Evolutionary conservation across 2,113 vertebrate species (phyloP).

Genomic region (Tursiops truncatus): DNA sequence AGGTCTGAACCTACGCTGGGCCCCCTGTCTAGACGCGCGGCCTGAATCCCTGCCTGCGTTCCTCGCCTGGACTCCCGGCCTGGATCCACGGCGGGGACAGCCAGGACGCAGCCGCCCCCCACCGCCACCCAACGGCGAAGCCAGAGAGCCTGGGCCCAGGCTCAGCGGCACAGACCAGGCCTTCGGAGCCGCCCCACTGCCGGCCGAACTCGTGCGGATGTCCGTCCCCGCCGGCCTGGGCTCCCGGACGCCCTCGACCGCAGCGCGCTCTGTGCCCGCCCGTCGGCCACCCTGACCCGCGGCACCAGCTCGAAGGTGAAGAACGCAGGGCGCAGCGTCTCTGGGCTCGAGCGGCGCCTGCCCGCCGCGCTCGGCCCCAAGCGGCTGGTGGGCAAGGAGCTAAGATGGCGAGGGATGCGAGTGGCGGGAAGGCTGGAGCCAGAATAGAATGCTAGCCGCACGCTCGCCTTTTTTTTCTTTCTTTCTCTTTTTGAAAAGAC

Average conservation of each 20-base stretch:
- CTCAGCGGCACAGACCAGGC: background rate
- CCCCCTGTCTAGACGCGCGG: background rate
- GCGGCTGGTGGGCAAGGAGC: background rate
- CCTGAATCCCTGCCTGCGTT: background rate
- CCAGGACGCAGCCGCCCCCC: background rate
- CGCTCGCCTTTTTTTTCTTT: background rate
- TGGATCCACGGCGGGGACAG: too few species aligned
- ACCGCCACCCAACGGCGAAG: background rate
- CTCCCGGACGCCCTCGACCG: background rate
- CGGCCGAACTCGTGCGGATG: background rate
- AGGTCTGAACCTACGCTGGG: background rate
- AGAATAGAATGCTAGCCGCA: background rate
- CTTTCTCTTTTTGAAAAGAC: background rate
- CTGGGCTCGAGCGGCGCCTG: background rate
- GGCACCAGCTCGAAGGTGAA: fast-evolving
- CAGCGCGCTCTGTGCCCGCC: background rate
- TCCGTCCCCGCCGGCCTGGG: background rate
- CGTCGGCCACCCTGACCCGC: background rate
- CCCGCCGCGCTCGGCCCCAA: background rate
- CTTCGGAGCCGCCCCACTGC: background rate
- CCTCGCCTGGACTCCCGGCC: background rate
- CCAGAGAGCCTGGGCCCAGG: background rate
- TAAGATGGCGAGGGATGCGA: constrained; percentile 48
- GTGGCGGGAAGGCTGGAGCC: background rate
- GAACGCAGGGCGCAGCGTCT: background rate